Evolutionary conservation across 1,140 invertebrate genomes (phyloP), one percentile per base, ranked within the genome.

Genomic region (Diprion similis): DNA sequence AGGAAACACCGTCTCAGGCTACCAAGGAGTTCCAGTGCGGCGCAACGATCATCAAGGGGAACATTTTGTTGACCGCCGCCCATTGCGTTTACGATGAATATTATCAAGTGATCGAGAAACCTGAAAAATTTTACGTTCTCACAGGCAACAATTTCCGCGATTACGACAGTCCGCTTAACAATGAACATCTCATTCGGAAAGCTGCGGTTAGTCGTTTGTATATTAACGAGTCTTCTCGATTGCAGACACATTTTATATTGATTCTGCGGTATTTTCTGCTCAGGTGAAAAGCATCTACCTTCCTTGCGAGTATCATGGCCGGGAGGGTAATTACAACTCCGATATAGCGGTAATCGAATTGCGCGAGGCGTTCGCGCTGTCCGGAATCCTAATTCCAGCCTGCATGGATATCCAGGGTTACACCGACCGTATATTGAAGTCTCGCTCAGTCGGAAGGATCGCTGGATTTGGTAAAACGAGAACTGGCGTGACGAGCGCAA

Each of bases 311-410:
- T 88, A 87, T 68, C 66, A 76, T 8, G 87, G 86, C n/a, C 11
- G 77, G 0, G 46, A 73, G 10, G 87, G 87, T 73, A 83, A 85
- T 72, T 87, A 84, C 18, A 78, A 74, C 0, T 71, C 67, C 19
- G 87, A 88, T 64, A 87, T 88, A 59, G 87, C 86, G 6, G 76
- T 88, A 69, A 70, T 88, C 48, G 76, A 85, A 46, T 72, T 86
- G 8, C 73, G 76, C 0, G 45, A 70, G 51, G 69, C 83, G 4
- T 83, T 88, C 47, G 67, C 19, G 24, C 85, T 88, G 17, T 82
- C 83, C n/a, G 37, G 79, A 11, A 17, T 77, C 1, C 15, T 87
- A 7, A 75, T 81, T 47, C 87, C 86, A 10, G 71, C 82, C 70
- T 88, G 87, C 71, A 77, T 88, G 46, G 86, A 88, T 71, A 73